Base-by-base conservation (phyloP, 2,888 invertebrate species). In the Ophioninae sp. region DNA sequence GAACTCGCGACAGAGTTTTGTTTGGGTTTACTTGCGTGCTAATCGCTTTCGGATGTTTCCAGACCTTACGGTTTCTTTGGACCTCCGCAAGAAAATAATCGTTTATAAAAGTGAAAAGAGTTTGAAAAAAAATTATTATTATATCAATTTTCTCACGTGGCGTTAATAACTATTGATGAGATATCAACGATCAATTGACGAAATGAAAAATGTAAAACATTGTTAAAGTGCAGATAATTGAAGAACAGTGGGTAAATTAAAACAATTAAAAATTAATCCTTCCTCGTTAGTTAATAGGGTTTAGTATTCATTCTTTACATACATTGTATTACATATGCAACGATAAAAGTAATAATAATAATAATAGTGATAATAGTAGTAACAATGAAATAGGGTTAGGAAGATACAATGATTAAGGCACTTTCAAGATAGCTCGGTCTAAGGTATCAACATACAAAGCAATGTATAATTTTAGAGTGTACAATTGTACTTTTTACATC, bases 1-100 rank as follows among this genome's bases (percentile, higher is more conserved):
- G 95, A 69, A 91, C 94, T 1, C 77, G 92, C 7, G 95, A 95
- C 85, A 93, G 88, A 83, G 86, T 94, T 17, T 88, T 95, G 76
- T 94, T 92, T 87, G 75, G 74, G 30, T 39, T 75, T 6, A 78
- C 5, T 21, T 37, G n/a, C 62, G 6, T 41, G 7, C 0, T 78
- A 2, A 20, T 20, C 30, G 17, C 21, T 6, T 0, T 69, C 17
- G 80, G 23, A 39, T 0, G 10, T 23, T 0, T 83, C 17, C 23
- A 64, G 10, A 7, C 23, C 5, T 0, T 65, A 5, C 23, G 21
- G 6, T 69, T 74, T 17, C 0, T 69, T 6, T 80, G 50, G 59
- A 62, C 20, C 64, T 17, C 20, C 7, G 37, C 13, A 13, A 76
- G 17, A 59, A 77, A 74, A 65, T 69, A 69, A 75, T 70, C 10